Evolutionary conservation across 2,113 vertebrate species (phyloP), one percentile per base, ranked within the genome.

Genomic region (Miniopterus natalensis): DNA sequence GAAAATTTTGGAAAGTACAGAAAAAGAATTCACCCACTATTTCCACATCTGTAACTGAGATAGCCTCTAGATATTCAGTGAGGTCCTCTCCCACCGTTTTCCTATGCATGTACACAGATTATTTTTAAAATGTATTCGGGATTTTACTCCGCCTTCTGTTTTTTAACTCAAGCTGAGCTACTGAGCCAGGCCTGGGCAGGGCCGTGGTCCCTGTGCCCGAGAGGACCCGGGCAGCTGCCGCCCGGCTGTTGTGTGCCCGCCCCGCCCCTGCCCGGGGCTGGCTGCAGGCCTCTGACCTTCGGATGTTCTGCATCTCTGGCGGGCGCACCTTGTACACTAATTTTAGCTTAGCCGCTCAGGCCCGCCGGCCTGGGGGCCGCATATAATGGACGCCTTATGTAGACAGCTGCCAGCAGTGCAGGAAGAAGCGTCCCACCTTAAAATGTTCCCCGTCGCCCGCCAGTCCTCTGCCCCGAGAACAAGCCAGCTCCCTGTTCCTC

Each of bases 401-500:
- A 97, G 94, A 83, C 84, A 97, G 15, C 97, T 92, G 55, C 97
- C 97, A 94, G 81, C 9, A 0, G 80, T 6, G 66, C 73, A 42
- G 88, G 95, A 96, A 94, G 92, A 9, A 74, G 18, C 0, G 73
- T 96, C 98, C 98, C 95, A 1, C 97, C 98, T 98, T 84, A 55
- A 97, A 95, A 53, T 14, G 74, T 94, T 96, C 95, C 97, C 83
- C 95, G 20, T 78, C 74, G 65, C 74, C 21, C 3, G 94, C 96
- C 97, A 98, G 97, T 96, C 84, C 87, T 97, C 92, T 96, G 97
- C 93, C 68, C 73, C 0, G 98, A 98, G 98, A 98, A 99, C 98
- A 98, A 98, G 98, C 93, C 63, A 0, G 92, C 80, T 97, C 70
- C 98, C 98, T 98, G 98, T 99, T 98, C 97, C 8, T 74, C 92